Percentiles rank a stretch among this genome's conserved stretches.
Evolutionary conservation across 1,140 invertebrate species (phyloP).

Genomic region (Leptinotarsa lineolata): DNA sequence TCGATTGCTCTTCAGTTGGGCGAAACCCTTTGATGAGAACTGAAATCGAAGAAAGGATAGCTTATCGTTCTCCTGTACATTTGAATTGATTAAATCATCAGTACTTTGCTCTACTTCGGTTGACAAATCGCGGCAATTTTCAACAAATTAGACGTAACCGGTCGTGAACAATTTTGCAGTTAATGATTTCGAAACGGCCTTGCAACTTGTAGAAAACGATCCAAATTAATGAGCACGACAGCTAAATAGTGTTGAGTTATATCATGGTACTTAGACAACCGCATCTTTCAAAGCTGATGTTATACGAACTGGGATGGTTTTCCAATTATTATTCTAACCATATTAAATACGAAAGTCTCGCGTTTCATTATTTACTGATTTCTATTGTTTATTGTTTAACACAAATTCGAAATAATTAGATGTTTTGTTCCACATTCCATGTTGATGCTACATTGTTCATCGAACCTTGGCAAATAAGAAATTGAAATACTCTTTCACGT

Average conservation of each 20-base stretch:
- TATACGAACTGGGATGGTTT: no score
- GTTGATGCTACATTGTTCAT: background rate
- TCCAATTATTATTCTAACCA: no score
- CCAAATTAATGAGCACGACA: background rate
- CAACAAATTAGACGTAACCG: background rate
- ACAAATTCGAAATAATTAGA: background rate
- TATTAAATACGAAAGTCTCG: no score
- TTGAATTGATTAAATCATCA: background rate
- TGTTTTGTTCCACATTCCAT: background rate
- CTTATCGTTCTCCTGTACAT: no score
- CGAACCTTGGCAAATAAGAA: background rate
- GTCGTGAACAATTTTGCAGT: background rate
- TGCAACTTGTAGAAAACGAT: background rate
- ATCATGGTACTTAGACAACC: no score
- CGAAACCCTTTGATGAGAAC: no score
- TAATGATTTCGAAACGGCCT: conserved; percentile 2
- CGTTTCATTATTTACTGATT: background rate
- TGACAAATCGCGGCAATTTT: background rate
- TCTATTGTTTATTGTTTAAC: conserved; percentile 6
- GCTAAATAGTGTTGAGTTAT: no score
- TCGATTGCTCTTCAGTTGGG: no score
- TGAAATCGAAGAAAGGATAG: no score
- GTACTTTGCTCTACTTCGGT: background rate
- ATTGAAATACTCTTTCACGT: background rate
- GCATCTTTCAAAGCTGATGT: no score